These are phyloP conservation scores for Araneus ventricosus DNA, from an alignment of 1,140 invertebrate genomes.

Conservation along the genomic window DNA sequence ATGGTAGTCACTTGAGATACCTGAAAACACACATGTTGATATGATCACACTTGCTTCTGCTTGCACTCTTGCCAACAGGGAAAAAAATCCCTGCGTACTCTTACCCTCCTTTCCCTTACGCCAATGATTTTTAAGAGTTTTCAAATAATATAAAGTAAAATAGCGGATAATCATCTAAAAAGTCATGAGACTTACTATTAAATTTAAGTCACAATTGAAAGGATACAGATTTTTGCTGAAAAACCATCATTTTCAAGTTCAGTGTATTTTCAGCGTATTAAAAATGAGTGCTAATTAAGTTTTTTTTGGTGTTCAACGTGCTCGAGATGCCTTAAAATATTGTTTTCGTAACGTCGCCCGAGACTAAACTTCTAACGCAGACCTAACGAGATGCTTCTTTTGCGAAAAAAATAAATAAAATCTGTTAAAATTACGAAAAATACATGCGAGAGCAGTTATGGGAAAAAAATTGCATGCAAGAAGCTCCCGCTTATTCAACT, in stretches of 20 bases:
- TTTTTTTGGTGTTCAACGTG: neutral
- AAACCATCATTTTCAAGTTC: neutral
- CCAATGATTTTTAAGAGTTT: too few species aligned
- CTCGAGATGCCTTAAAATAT: neutral
- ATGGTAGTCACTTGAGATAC: too few species aligned
- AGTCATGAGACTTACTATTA: too few species aligned
- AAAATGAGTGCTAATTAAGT: neutral
- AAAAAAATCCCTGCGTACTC: too few species aligned
- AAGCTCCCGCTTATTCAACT: neutral
- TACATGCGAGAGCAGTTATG: neutral
- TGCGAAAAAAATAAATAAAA: neutral
- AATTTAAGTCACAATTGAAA: too few species aligned
- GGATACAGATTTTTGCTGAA: too few species aligned
- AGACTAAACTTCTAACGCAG: neutral
- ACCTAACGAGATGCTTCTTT: neutral
- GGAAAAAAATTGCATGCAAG: neutral
- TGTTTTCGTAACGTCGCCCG: neutral
- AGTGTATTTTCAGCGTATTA: neutral
- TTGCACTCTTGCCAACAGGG: too few species aligned
- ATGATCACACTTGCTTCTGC: too few species aligned
- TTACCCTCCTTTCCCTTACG: too few species aligned
- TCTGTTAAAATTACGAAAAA: slow-evolving; percentile 8
- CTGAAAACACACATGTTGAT: too few species aligned
- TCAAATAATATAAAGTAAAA: too few species aligned
- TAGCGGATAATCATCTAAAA: too few species aligned